Evolutionary conservation across 2,113 vertebrate genomes (phyloP).

Genomic region (Callipepla squamata): DNA sequence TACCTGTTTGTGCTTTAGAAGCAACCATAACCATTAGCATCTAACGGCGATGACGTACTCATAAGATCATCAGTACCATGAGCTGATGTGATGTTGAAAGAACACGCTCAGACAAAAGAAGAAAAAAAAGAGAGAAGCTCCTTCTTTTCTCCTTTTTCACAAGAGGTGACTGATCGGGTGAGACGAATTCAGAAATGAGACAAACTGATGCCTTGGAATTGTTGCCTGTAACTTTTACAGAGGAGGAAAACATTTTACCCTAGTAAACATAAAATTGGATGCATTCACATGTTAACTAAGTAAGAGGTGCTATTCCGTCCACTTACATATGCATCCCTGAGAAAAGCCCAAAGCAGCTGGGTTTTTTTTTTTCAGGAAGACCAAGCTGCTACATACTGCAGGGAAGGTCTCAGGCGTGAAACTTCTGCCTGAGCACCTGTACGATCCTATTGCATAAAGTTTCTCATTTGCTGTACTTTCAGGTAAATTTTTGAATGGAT

Average conservation of each 20-base stretch:
- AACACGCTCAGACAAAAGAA: neutral
- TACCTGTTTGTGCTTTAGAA: neutral
- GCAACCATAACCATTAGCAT: neutral
- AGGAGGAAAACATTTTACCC: neutral
- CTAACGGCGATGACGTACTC: neutral
- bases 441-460: neutral
- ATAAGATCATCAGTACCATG: neutral
- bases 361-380: neutral
- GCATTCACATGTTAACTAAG: neutral
- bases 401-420: neutral
- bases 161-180: neutral
- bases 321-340: neutral
- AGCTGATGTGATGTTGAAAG: neutral
- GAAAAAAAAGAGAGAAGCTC: neutral
- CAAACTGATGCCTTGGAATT: neutral
- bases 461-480: neutral
- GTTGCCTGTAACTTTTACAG: neutral
- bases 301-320: neutral
- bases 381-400: neutral
- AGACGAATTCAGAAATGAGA: neutral
- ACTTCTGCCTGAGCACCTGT: neutral
- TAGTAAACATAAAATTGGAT: neutral
- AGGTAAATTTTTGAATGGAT: neutral
- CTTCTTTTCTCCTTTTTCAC: neutral
- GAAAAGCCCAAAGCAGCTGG: neutral